Evolutionary conservation across 2,113 vertebrate genomes (phyloP), one percentile per base, ranked within the genome.

Genomic region (Copsychus sechellarum): DNA sequence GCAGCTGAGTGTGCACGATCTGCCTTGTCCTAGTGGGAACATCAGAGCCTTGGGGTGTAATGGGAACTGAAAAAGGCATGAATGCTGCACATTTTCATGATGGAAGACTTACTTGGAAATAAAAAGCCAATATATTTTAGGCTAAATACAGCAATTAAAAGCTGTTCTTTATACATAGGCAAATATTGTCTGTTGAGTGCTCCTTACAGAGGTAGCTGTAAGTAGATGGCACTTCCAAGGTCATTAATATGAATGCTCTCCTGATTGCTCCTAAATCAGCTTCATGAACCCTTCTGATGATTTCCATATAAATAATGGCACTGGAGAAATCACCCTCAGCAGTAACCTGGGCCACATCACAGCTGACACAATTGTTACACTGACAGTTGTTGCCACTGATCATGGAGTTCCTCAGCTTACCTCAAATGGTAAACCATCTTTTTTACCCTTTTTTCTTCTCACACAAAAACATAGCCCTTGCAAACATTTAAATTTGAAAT

Each of bases 381-480:
- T 98, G 70, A 95, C 66, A 24, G 98, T 97, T 40, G 53, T 93
- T 87, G 98, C 98, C 8, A 42, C 85, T 76, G 98, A 98, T 86
- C 94, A 98, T 8, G 98, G 98, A 57, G 47, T 29, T 45, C 97
- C 98, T 77, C 93, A 97, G 18, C 95, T 97, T 13, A 88, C 91
- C 88, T 95, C 97, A 61, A 98, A 95, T 62, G 98, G 98, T 98
- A 86, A 96, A 40, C 57, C 22, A 62, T 33, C 45, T 65, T 87
- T 83, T 72, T 71, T 61, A 57, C 51, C 20, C 8, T 9, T 56
- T 51, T 36, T 12, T 19, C 8, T 62, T 4, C 15, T 19, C 1
- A 8, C 31, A 24, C 21, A 6, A 36, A 67, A 71, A 50, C 1
- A 3, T 38, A 69, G 62, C 14, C 16, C 73, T 62, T 58, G 57